Percentiles rank a stretch among this genome's conserved stretches.
These are phyloP conservation scores for Ladona fulva DNA, from an alignment of 1,140 invertebrate genomes.

Conservation along the genomic window DNA sequence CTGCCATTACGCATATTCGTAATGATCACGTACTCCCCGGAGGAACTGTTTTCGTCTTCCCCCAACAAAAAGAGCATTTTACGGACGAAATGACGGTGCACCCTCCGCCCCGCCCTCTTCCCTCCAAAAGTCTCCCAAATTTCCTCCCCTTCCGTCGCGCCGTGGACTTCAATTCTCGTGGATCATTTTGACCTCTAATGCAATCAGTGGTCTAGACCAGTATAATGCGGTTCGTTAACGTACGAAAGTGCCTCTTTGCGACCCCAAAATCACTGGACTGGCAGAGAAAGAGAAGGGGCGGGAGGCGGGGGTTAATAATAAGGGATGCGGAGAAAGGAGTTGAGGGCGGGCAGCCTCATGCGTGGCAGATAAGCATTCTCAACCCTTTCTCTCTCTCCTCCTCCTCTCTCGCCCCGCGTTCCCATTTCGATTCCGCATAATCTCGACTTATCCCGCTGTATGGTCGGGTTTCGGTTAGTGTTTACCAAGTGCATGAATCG, in stretches of 20 bases:
- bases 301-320: not conserved
- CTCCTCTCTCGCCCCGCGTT: not conserved
- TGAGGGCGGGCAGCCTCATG: not conserved
- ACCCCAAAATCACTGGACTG: not conserved
- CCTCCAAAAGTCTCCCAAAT: not conserved
- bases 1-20: no score
- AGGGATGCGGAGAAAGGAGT: not conserved
- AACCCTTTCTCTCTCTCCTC: not conserved
- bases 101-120: not conserved
- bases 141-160: not conserved
- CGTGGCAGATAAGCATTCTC: not conserved
- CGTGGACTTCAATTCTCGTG: not conserved
- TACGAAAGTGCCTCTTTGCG: conserved; percentile 1
- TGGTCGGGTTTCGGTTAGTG: no score
- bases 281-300: not conserved
- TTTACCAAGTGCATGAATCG: no score
- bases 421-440: not conserved
- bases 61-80: not conserved
- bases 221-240: conserved; percentile 6
- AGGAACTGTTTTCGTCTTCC: no score
- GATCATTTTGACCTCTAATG: conserved; percentile 9
- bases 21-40: no score
- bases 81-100: not conserved
- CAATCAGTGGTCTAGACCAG: conserved; percentile 3
- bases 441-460: no score